Evolutionary conservation across 1,140 invertebrate species (phyloP).

Genomic region (Lepidostoma basale): DNA sequence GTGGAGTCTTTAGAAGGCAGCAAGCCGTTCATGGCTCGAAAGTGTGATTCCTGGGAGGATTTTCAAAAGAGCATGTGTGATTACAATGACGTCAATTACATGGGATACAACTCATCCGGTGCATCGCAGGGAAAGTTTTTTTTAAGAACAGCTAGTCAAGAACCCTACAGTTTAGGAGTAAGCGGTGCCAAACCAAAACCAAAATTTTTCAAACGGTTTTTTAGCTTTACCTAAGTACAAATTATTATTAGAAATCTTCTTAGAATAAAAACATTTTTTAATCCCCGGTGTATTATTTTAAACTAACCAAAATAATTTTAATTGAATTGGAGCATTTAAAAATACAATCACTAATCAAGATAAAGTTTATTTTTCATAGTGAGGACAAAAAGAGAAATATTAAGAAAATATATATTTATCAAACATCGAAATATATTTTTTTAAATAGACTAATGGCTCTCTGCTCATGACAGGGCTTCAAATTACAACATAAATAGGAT

Average conservation of each 20-base stretch:
- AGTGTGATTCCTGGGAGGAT: constrained; percentile 57
- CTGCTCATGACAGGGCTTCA: too few relatives aligned
- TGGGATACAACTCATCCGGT: constrained; percentile 62
- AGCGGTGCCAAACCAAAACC: constrained; percentile 14
- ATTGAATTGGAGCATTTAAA: too few relatives aligned
- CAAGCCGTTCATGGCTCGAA: constrained; percentile 60
- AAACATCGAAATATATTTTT: too few relatives aligned
- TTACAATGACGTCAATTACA: constrained; percentile 51
- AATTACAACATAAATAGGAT: too few relatives aligned
- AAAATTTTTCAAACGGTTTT: constrained; percentile 13
- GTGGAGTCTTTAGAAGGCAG: constrained; percentile 63
- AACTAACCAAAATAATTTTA: too few relatives aligned
- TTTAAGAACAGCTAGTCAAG: constrained; percentile 48
- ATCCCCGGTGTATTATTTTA: too few relatives aligned
- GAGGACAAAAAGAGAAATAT: too few relatives aligned
- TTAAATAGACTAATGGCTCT: too few relatives aligned
- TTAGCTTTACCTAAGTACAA: not conserved
- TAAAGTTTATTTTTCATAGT: not conserved
- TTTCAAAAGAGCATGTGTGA: constrained; percentile 59
- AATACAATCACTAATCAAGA: not conserved
- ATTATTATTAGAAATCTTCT: not conserved
- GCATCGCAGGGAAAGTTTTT: constrained; percentile 62
- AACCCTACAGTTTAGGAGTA: constrained; percentile 32
- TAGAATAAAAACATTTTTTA: too few relatives aligned
- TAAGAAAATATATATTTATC: too few relatives aligned